Percentiles rank a stretch among this genome's conserved stretches.
These are phyloP conservation scores for Sitophilus oryzae DNA, from an alignment of 1,140 invertebrate species.

Conservation along the genomic window DNA sequence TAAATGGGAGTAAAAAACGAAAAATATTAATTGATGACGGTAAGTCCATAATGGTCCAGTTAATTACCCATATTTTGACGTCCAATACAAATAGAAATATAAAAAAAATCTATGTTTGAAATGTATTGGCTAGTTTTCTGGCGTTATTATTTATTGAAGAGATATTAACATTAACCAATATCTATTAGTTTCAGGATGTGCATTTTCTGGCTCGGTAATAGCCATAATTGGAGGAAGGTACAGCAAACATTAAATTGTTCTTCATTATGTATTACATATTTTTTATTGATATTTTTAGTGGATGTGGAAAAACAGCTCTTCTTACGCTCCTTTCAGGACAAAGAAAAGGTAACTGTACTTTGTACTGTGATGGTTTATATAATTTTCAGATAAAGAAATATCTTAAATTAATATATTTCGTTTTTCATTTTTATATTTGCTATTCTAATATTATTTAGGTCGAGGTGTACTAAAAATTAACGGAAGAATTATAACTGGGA, in stretches of 20 bases:
- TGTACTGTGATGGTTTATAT: too few relatives aligned
- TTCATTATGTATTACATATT: too few relatives aligned
- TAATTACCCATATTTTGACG: background rate
- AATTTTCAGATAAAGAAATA: too few relatives aligned
- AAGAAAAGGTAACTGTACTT: constrained; percentile 51
- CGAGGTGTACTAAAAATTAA: constrained; percentile 63
- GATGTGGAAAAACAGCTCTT: constrained; percentile 66
- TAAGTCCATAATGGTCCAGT: constrained; percentile 2
- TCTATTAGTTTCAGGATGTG: constrained; percentile 43
- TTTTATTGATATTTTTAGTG: constrained; percentile 48
- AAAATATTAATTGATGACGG: constrained; percentile 15
- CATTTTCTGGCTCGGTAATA: constrained; percentile 42
- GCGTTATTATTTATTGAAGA: background rate
- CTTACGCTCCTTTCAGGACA: constrained; percentile 62
- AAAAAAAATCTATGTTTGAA: too few relatives aligned
- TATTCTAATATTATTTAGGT: constrained; percentile 40
- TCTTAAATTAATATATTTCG: constrained; percentile 4
- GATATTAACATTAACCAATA: background rate
- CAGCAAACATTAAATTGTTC: too few relatives aligned
- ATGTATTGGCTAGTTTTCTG: too few relatives aligned
- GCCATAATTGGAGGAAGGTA: constrained; percentile 49
- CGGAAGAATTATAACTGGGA: constrained; percentile 53
- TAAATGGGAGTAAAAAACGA: constrained; percentile 10
- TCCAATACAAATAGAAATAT: too few relatives aligned
- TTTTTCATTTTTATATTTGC: too few relatives aligned